These are phyloP conservation scores for Menura novaehollandiae DNA, from an alignment of 2,113 vertebrate species.

Conservation along the genomic window DNA sequence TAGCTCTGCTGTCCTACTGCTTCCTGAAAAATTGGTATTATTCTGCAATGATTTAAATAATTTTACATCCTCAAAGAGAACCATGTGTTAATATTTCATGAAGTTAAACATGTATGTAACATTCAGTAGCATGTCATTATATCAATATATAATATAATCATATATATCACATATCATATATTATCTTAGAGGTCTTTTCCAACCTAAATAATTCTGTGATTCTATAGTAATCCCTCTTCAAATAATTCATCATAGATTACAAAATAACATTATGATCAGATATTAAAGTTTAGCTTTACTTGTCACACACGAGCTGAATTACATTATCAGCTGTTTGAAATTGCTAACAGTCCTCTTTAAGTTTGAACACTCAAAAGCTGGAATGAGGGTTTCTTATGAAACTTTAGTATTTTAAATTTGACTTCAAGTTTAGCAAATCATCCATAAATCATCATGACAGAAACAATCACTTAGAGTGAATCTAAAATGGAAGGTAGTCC, in stretches of 20 bases:
- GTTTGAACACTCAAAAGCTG: background rate
- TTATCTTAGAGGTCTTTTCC: background rate
- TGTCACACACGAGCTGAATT: background rate
- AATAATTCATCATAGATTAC: background rate
- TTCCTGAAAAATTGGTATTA: background rate
- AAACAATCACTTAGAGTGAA: background rate
- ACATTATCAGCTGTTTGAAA: background rate
- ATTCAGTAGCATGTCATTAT: background rate
- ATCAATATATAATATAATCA: background rate
- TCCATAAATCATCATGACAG: background rate
- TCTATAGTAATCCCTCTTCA: background rate
- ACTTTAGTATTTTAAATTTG: background rate
- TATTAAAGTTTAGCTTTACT: background rate
- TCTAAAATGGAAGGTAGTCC: background rate
- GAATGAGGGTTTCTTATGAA: background rate
- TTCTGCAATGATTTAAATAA: background rate
- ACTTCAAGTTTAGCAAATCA: background rate
- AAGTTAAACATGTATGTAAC: background rate
- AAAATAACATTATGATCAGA: background rate
- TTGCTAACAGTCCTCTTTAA: background rate
- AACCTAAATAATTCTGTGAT: background rate
- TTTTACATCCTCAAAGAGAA: background rate
- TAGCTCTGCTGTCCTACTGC: background rate
- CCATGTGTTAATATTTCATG: background rate
- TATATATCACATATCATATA: no score